Conservation (phyloP, 2,888 invertebrate genomes). For the Brachypalpus laphriformis region DNA sequence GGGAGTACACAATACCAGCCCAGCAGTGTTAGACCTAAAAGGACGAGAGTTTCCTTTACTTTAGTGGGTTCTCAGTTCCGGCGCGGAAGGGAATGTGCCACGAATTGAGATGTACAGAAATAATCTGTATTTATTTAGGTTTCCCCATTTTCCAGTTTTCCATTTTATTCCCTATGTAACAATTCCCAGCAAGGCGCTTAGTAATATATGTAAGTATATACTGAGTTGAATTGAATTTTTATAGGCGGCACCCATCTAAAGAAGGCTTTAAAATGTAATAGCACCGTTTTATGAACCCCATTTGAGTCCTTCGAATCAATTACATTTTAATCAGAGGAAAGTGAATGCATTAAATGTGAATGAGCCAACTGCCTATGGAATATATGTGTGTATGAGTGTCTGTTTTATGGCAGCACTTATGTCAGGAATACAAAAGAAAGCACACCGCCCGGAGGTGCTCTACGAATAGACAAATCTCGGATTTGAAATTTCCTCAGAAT, state of each 20-base stretch:
- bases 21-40: neutral
- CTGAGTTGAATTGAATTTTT: constrained; percentile 21
- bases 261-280: constrained; percentile 7
- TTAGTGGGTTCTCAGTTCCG: neutral
- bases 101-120: constrained; percentile 34
- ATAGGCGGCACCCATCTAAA: constrained; percentile 19
- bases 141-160: constrained; percentile 7
- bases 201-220: neutral
- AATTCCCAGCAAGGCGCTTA: neutral
- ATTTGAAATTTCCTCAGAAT: neutral
- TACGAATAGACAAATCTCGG: neutral
- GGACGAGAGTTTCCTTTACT: neutral
- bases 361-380: neutral
- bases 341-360: constrained; percentile 17
- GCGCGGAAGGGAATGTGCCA: neutral
- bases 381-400: neutral
- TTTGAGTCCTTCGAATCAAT: constrained; percentile 28
- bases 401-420: neutral
- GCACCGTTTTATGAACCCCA: constrained; percentile 22
- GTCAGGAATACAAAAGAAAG: neutral
- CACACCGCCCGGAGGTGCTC: neutral
- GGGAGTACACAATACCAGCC: neutral
- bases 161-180: neutral
- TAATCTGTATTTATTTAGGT: constrained; percentile 44
- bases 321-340: constrained; percentile 45